phyloP scores from a whole-genome alignment of 1,140 invertebrate species.

The Dendroctonus ponderosae region DNA sequence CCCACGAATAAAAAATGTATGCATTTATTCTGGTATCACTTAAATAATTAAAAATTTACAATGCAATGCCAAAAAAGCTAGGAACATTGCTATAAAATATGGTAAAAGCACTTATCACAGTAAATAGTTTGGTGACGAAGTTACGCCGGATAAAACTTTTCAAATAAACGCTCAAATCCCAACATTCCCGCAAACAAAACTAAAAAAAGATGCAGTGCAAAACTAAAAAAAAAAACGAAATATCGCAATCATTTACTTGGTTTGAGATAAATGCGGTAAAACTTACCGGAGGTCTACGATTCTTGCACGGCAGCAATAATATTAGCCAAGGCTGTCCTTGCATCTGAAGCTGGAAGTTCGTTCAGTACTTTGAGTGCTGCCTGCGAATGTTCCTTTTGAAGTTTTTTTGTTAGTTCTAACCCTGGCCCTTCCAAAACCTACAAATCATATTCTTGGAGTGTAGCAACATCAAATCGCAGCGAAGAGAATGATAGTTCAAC shows the following conservation, averaged over 20 bases:
- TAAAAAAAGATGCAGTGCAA: not conserved
- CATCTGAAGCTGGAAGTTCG: conserved; percentile 72
- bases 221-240: not conserved
- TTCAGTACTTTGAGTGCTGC: conserved; percentile 72
- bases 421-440: conserved; percentile 60
- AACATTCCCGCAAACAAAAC: too few relatives aligned
- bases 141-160: too few relatives aligned
- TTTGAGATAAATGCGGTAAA: too few relatives aligned
- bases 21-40: too few relatives aligned
- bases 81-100: too few relatives aligned
- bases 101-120: conserved; percentile 1
- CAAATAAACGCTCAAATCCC: too few relatives aligned
- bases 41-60: too few relatives aligned
- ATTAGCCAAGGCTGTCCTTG: conserved; percentile 71
- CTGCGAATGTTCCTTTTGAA: conserved; percentile 75
- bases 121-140: not conserved
- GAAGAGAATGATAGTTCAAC: not conserved
- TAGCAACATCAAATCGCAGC: not conserved
- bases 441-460: not conserved
- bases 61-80: too few relatives aligned
- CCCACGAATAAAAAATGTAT: too few relatives aligned
- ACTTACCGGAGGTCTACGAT: conserved; percentile 7
- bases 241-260: not conserved
- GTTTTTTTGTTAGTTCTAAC: conserved; percentile 68
- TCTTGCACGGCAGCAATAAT: conserved; percentile 76